A percentile compares a stretch with the other conserved stretches of the same genome.
These are phyloP conservation scores for Colius striatus DNA, from an alignment of 2,113 vertebrate species.

Conservation along the genomic window DNA sequence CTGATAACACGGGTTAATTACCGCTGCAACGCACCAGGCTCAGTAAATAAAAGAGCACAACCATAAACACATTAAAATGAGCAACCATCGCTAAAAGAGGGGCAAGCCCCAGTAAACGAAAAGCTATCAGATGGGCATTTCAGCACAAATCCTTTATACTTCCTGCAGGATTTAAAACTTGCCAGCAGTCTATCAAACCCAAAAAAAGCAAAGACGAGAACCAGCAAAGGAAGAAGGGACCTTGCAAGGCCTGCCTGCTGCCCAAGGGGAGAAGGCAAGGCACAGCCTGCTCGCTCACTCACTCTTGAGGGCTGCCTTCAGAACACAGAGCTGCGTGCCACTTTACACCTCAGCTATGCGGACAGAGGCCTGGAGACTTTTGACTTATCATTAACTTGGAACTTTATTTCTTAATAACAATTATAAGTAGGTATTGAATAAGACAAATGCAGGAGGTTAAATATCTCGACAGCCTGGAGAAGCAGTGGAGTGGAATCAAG, in stretches of 20 bases:
- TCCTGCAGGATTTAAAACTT: constrained; percentile 52
- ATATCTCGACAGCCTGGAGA: constrained; percentile 6
- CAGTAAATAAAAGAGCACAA: constrained; percentile 85
- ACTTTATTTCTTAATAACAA: constrained; percentile 10
- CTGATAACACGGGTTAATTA: constrained; percentile 96
- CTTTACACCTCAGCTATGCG: neutral
- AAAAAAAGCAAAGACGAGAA: neutral
- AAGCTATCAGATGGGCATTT: constrained; percentile 47
- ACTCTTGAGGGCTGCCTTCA: neutral
- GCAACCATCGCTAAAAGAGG: constrained; percentile 69
- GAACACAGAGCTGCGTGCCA: neutral
- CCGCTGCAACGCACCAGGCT: constrained; percentile 85
- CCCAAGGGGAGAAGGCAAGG: neutral
- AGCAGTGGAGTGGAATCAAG: neutral
- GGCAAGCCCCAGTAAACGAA: constrained; percentile 60
- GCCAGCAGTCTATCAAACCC: neutral
- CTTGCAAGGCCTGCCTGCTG: neutral
- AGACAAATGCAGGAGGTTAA: neutral
- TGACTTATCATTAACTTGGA: neutral
- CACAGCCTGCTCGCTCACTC: neutral
- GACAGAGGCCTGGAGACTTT: neutral
- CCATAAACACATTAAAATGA: constrained; percentile 82
- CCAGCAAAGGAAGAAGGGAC: neutral
- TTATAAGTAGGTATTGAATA: neutral
- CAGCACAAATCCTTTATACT: constrained; percentile 39